Conservation (phyloP, 2,888 invertebrate genomes). For the Malacosoma neustria region DNA sequence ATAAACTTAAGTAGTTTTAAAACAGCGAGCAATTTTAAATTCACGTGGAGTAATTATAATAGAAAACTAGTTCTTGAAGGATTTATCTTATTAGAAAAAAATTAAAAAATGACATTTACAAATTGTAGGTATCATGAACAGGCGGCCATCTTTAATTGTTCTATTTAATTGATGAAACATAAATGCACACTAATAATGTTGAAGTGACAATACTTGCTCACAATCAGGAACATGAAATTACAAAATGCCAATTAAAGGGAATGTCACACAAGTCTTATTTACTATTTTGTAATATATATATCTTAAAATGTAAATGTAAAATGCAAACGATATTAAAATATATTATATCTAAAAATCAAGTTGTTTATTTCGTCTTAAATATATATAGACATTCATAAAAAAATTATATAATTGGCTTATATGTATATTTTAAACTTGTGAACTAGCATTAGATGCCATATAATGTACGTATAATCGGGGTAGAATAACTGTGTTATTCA, state of each 20-base stretch:
- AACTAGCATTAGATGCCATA: no score
- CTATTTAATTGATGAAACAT: no score
- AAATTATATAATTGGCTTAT: neutral
- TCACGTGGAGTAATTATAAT: no score
- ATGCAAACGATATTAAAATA: constrained; percentile 5
- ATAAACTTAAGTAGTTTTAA: neutral
- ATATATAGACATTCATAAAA: neutral
- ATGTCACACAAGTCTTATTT: neutral
- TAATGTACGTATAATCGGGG: no score
- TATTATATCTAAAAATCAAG: constrained; percentile 4
- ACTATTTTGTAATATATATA: neutral
- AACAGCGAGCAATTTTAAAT: neutral
- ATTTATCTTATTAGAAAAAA: no score
- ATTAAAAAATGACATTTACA: no score
- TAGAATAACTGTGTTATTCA: no score
- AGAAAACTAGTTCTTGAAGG: no score
- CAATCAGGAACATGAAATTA: neutral
- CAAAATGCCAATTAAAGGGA: neutral
- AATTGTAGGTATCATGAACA: no score
- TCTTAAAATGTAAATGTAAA: neutral
- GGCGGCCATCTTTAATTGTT: no score
- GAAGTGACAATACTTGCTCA: no score
- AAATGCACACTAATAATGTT: no score
- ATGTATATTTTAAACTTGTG: neutral
- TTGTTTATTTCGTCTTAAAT: neutral